Percentiles rank a stretch among this genome's conserved stretches.
phyloP scores from a whole-genome alignment of 1,140 invertebrate genomes.

The Diachasmimorpha longicaudata region DNA sequence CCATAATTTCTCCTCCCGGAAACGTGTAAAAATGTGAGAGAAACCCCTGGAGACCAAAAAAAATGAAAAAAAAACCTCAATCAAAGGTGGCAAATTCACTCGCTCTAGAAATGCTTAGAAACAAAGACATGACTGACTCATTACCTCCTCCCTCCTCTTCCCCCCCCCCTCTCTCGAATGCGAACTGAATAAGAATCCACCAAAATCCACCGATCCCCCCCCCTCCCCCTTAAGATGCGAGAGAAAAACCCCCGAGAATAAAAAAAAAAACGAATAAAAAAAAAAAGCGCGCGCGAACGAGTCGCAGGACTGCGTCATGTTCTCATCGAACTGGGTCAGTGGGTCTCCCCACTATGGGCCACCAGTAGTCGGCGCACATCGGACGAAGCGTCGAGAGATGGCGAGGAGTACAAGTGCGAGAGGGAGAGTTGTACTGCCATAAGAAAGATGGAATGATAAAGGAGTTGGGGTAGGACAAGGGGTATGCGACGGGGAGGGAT shows the following conservation, averaged over 20 bases:
- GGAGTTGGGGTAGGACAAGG: constrained; percentile 12
- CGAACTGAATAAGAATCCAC: too few relatives aligned
- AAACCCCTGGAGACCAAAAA: too few relatives aligned
- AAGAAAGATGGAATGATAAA: background rate
- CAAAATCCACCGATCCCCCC: too few relatives aligned
- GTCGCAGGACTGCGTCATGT: constrained; percentile 61
- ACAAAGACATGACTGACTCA: too few relatives aligned
- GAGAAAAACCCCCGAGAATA: background rate
- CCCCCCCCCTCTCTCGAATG: too few relatives aligned
- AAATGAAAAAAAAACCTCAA: too few relatives aligned
- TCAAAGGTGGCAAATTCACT: too few relatives aligned
- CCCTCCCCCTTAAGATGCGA: too few relatives aligned
- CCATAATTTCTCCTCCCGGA: too few relatives aligned
- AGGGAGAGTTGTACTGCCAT: background rate
- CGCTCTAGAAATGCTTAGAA: too few relatives aligned
- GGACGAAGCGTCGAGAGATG: constrained; percentile 25
- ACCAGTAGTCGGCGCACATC: constrained; percentile 17
- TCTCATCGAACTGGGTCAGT: constrained; percentile 61
- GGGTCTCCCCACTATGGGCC: constrained; percentile 54
- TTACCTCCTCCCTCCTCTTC: too few relatives aligned
- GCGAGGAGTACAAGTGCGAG: constrained; percentile 2
- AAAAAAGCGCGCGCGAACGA: constrained; percentile 21
- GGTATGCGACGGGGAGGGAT: background rate
- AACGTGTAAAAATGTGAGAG: too few relatives aligned
- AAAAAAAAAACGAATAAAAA: background rate